Conservation (phyloP, 2,113 vertebrate genomes). For the Zosterops borbonicus region DNA sequence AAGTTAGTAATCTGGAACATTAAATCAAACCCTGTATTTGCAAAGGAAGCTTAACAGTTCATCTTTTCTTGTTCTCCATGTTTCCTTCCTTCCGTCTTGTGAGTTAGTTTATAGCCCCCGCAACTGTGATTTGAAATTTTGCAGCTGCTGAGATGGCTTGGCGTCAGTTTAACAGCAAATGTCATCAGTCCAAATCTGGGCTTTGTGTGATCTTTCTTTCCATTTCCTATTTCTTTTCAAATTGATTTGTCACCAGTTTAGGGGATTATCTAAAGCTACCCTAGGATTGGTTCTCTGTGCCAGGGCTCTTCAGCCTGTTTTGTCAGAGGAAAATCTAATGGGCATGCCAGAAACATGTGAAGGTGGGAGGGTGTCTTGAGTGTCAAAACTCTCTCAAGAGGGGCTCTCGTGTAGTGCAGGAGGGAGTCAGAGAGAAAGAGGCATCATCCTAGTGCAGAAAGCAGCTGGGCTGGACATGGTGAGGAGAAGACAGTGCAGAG, state of each 20-base stretch:
- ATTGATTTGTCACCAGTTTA: not conserved
- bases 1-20: slow-evolving; percentile 29
- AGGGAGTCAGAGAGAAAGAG: not conserved
- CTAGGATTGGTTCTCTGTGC: not conserved
- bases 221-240: not conserved
- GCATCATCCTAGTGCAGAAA: not conserved
- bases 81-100: slow-evolving; percentile 48
- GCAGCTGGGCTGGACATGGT: not conserved
- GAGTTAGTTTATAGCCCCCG: not conserved
- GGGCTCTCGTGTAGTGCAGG: not conserved
- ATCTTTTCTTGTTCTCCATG: slow-evolving; percentile 3
- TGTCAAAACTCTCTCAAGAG: not conserved
- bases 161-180: not conserved
- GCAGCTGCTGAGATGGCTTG: slow-evolving; percentile 33
- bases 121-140: slow-evolving; percentile 6
- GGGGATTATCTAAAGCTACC: not conserved
- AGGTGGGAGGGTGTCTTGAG: not conserved
- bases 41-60: slow-evolving; percentile 43
- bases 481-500: not conserved
- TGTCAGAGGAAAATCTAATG: not conserved
- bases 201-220: not conserved
- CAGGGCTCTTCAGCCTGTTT: not conserved
- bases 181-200: not conserved
- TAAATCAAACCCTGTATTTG: slow-evolving; percentile 25
- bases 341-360: not conserved